Conservation (phyloP, 2,797 vertebrate species). For the Manis crassicaudata region DNA sequence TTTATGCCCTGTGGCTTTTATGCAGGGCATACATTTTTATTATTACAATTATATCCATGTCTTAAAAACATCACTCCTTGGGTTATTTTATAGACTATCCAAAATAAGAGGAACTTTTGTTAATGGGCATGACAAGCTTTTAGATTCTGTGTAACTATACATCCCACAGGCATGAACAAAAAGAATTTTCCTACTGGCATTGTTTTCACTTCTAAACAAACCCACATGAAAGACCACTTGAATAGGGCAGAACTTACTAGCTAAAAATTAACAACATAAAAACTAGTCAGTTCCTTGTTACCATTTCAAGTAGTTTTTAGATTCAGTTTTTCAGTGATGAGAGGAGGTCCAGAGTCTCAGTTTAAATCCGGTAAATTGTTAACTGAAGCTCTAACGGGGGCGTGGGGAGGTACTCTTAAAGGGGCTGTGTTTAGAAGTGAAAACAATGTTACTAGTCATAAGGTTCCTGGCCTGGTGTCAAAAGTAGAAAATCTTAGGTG, state of each 20-base stretch:
- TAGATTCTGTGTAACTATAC: neutral
- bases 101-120: slow-evolving; percentile 26
- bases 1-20: no score
- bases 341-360: slow-evolving; percentile 28
- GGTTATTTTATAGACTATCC: neutral
- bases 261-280: slow-evolving; percentile 38
- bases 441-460: slow-evolving; percentile 66
- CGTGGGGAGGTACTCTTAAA: neutral
- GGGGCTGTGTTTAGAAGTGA: slow-evolving; percentile 50
- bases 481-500: slow-evolving; percentile 20
- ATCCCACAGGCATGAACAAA: neutral
- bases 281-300: slow-evolving; percentile 29
- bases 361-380: slow-evolving; percentile 68
- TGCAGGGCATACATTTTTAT: slow-evolving; percentile 20
- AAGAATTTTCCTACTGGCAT: neutral
- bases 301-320: slow-evolving; percentile 59
- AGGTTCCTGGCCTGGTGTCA: slow-evolving; percentile 34
- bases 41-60: slow-evolving; percentile 7
- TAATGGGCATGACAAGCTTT: neutral
- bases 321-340: slow-evolving; percentile 35
- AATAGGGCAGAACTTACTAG: slow-evolving; percentile 26
- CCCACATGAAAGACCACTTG: slow-evolving; percentile 22
- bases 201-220: slow-evolving; percentile 60
- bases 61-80: slow-evolving; percentile 13
- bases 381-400: slow-evolving; percentile 35